Evolutionary conservation across 2,888 invertebrate species (phyloP).

Genomic region (Polymixis flavicincta): DNA sequence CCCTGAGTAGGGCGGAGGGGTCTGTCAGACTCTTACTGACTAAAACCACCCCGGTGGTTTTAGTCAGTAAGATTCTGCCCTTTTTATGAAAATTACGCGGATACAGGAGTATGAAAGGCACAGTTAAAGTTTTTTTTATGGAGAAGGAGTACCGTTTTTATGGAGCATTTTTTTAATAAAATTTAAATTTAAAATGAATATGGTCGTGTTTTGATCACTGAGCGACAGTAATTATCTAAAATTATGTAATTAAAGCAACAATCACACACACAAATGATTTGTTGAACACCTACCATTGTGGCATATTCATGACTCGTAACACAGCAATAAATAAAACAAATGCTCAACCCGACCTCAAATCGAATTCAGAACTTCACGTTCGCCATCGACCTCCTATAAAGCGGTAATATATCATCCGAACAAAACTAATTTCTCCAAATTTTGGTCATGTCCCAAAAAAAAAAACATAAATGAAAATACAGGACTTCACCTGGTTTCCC

Average conservation of each 20-base stretch:
- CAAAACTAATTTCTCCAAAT: conserved; percentile 21
- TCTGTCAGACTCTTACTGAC: too few relatives aligned
- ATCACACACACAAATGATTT: background rate
- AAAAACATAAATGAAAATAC: conserved; percentile 31
- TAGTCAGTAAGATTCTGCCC: too few relatives aligned
- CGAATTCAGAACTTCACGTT: conserved; percentile 13
- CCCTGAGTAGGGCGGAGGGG: too few relatives aligned
- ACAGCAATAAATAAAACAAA: background rate
- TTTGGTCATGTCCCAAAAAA: conserved; percentile 19
- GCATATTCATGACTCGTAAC: background rate
- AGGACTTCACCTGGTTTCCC: conserved; percentile 34
- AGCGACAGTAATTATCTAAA: too few relatives aligned
- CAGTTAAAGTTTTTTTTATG: too few relatives aligned
- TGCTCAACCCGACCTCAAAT: background rate
- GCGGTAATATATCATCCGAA: conserved; percentile 2
- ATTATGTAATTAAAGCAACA: background rate
- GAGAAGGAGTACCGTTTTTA: too few relatives aligned
- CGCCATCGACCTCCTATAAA: background rate
- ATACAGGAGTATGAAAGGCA: too few relatives aligned
- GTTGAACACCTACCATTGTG: background rate
- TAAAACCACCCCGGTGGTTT: too few relatives aligned
- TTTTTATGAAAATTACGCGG: too few relatives aligned
- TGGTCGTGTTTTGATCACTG: too few relatives aligned
- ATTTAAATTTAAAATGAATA: too few relatives aligned
- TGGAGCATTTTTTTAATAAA: too few relatives aligned